phyloP scores from a whole-genome alignment of 2,113 vertebrate species.

The Octodon degus region DNA sequence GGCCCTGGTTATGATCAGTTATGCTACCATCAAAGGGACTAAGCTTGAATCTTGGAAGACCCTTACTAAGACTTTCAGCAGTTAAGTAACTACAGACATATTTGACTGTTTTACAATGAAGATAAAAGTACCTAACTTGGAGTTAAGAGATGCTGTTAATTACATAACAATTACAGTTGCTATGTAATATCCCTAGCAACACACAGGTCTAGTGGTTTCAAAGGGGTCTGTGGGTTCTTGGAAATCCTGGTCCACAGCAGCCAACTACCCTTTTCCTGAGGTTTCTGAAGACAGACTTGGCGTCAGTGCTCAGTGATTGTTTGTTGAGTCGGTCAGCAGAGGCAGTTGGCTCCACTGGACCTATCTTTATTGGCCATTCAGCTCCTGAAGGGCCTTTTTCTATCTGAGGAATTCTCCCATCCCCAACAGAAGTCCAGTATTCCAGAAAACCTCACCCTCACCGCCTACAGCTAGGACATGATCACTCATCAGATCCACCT shows the following conservation, averaged over 20 bases:
- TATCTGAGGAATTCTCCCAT: background rate
- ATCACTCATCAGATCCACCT: background rate
- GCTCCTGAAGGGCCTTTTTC: background rate
- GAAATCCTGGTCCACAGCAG: background rate
- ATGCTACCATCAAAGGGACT: background rate
- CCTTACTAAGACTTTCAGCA: background rate
- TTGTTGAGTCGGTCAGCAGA: background rate
- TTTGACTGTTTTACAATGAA: conserved; percentile 25
- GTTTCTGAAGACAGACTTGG: background rate
- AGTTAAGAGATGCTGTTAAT: background rate
- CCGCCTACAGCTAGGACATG: background rate
- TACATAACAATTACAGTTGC: background rate
- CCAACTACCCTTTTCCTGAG: background rate
- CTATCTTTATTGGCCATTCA: background rate
- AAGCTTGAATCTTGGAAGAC: background rate
- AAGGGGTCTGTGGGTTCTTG: background rate
- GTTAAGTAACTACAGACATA: background rate
- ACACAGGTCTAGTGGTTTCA: background rate
- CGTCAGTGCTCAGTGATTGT: background rate
- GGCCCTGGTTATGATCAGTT: background rate
- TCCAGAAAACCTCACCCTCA: background rate
- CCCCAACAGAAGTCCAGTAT: background rate
- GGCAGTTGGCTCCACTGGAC: background rate
- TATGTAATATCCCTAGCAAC: background rate
- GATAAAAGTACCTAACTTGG: background rate